Percentiles rank a stretch among this genome's conserved stretches.
Conservation (phyloP, 2,113 vertebrate genomes). For the Brachyhypopomus gauderio region DNA sequence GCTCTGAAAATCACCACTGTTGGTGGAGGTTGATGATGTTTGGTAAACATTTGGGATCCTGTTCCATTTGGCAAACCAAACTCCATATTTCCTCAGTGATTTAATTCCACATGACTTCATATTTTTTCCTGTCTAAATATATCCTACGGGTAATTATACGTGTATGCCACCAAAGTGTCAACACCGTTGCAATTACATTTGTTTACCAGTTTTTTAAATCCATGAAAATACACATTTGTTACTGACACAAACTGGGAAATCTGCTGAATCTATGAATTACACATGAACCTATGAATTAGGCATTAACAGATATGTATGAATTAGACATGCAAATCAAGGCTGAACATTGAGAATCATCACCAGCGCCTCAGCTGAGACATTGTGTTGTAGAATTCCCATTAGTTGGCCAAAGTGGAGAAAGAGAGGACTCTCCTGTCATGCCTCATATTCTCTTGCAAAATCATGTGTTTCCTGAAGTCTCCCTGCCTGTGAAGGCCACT, state of each 20-base stretch:
- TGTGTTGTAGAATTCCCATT: not conserved
- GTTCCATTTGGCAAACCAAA: conserved; percentile 34
- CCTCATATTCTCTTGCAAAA: conserved; percentile 49
- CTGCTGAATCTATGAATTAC: conserved; percentile 5
- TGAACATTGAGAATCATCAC: not conserved
- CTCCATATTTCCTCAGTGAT: conserved; percentile 28
- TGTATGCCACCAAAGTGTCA: conserved; percentile 41
- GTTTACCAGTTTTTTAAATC: conserved; percentile 45
- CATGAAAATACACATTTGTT: conserved; percentile 32
- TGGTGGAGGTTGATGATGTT: conserved; percentile 51
- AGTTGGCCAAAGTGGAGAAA: not conserved
- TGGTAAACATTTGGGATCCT: conserved; percentile 55
- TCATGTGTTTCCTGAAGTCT: conserved; percentile 52
- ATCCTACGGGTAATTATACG: conserved; percentile 38
- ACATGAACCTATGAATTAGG: conserved; percentile 4
- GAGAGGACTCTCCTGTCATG: conserved; percentile 22
- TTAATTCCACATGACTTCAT: conserved; percentile 47
- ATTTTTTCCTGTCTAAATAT: conserved; percentile 39
- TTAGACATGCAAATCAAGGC: conserved; percentile 37
- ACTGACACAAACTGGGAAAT: conserved; percentile 9
- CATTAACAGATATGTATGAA: conserved; percentile 37
- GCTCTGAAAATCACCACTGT: conserved; percentile 56
- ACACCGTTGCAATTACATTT: conserved; percentile 45
- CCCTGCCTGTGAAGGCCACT: conserved; percentile 56
- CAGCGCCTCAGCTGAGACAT: not conserved